Evolutionary conservation across 2,797 vertebrate genomes (phyloP).

Genomic region (Carcharodon carcharias): DNA sequence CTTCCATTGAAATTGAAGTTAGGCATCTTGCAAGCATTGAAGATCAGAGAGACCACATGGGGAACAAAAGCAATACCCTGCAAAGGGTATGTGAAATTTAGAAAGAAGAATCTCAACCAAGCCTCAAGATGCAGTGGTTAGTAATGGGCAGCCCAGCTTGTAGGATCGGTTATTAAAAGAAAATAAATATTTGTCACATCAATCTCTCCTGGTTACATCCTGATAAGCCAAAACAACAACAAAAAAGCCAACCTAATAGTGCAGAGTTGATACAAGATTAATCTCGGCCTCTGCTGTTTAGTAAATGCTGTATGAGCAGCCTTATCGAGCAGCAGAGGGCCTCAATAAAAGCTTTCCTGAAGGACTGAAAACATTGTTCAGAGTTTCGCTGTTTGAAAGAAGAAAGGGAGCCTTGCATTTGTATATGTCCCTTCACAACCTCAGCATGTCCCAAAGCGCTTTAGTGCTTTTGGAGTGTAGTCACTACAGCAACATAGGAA

Average conservation of each 20-base stretch:
- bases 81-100: background rate
- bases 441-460: background rate
- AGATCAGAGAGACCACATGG: background rate
- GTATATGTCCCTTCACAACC: background rate
- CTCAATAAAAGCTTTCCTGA: background rate
- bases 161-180: background rate
- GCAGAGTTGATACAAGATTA: background rate
- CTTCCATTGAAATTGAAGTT: background rate
- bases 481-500: background rate
- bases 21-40: background rate
- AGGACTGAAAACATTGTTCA: background rate
- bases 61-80: background rate
- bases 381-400: background rate
- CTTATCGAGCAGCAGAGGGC: background rate
- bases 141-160: background rate
- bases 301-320: background rate
- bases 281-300: background rate
- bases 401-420: background rate
- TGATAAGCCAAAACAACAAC: conserved; percentile 8
- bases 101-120: background rate
- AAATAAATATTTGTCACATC: background rate
- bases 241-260: background rate
- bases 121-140: background rate
- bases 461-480: background rate
- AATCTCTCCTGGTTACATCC: background rate